These are phyloP conservation scores for Camelus bactrianus DNA, from an alignment of 2,113 vertebrate species.

Conservation along the genomic window DNA sequence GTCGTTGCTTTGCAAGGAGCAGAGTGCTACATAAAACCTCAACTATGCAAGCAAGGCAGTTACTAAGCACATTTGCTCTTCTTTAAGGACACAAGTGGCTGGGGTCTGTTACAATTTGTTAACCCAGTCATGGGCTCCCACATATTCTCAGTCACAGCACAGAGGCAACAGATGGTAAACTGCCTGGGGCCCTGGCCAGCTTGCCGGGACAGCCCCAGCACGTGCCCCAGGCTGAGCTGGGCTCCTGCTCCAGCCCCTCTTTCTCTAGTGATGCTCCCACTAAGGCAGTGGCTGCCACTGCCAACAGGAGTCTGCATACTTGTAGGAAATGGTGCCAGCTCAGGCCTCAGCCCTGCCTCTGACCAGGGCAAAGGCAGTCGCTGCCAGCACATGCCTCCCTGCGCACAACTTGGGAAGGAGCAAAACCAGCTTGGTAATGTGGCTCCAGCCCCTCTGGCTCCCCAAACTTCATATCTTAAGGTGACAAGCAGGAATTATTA, in stretches of 20 bases:
- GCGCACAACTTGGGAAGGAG: not conserved
- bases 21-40: too few species aligned
- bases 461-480: not conserved
- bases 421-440: not conserved
- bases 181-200: not conserved
- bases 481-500: not conserved
- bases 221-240: not conserved
- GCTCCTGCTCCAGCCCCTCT: not conserved
- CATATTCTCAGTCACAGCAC: not conserved
- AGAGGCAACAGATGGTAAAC: not conserved
- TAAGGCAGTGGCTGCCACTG: not conserved
- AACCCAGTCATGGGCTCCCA: too few species aligned
- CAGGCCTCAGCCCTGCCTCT: not conserved
- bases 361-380: not conserved
- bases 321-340: not conserved
- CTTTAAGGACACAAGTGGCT: too few species aligned
- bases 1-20: too few species aligned
- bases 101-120: too few species aligned
- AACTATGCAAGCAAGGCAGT: too few species aligned
- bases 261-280: not conserved
- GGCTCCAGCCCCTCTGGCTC: not conserved
- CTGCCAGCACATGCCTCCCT: not conserved
- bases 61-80: too few species aligned
- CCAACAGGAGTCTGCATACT: not conserved
- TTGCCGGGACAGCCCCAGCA: not conserved